Base-by-base conservation (phyloP, 2,888 invertebrate genomes). In the Lapara coniferarum region DNA sequence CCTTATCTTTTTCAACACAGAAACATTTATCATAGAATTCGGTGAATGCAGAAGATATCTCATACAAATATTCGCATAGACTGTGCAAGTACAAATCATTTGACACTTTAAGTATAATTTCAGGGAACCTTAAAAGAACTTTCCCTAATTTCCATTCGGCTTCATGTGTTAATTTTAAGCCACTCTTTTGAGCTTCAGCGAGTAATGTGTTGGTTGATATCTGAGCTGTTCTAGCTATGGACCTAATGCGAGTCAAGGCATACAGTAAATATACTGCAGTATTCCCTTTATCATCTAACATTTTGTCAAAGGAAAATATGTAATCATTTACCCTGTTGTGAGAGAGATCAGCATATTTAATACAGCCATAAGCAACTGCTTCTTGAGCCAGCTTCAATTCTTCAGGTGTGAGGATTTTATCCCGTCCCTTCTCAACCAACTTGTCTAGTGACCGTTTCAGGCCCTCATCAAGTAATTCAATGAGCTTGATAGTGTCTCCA, bases 11-110 rank as follows among this genome's bases (percentile, higher is more conserved):
- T 87, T 99, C 98, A 67, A 99, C 96, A 85, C 99, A 99, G 85
- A 99, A 99, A 89, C 99, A 99, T 80, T 95, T 96, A 85, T 99
- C 99, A 89, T 99, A 99, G 90, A 99, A 99, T 87, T 99, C 99
- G 0, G 98, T 96, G 86, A 99, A 99, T 1, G 96, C 95, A 7
- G 97, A 96, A n/a, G 98, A 96, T 69, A 99, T 95, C 83, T 99
- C 99, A 90, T 98, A 99, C 73, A 99, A 95, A 88, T 97, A 99
- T 85, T 99, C 99, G 86, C 99, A 99, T 46, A 99, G 92, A 68
- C 96, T 95, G 89, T 99, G 98, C 69, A 98, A 85, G 73, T 95
- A 96, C 44, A 99, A 92, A 84, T 98, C 98, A 77, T 96, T 96
- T 0, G 97, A 94, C 52, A 98, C 97, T 86, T 96, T 97, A 0